Base-by-base conservation (phyloP, 2,888 invertebrate genomes). In the Ectemnius lituratus region DNA sequence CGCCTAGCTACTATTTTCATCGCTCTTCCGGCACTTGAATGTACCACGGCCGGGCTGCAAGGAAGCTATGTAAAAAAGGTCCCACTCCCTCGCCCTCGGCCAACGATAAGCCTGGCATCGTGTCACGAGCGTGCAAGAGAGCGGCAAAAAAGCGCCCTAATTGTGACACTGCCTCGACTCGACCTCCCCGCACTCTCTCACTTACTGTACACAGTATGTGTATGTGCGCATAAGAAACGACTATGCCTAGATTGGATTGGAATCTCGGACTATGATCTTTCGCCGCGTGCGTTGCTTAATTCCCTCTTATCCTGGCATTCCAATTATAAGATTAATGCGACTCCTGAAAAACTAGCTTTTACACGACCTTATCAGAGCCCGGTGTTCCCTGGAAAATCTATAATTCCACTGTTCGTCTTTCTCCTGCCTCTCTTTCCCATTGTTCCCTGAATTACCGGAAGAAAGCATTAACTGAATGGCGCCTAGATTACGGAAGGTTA, bases 1-100 rank as follows among this genome's bases (percentile, higher is more conserved):
- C 58, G 13, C 23, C 47, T 13, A 60, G 11, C 59, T 37, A 52
- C 60, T 73, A 77, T 77, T 78, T 67, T 49, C 67, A 65, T 67
- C 73, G 64, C 37, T 68, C 57, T 78, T 66, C 73, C 73, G 77
- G 20, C 64, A 70, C 69, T 67, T 45, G 66, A 77, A 37, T 69
- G 57, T 47, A 62, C 58, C 66, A 11, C 63, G 49, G 6, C 45
- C 23, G 49, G 23, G 16, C 37, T 20, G 52, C 20, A 62, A 61
- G 56, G 57, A 59, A 70, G 23, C 23, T 37, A 13, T 20, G 52
- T 46, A 52, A 61, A 61, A 67, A 59, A 52, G 8, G 18, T 11
- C 4, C 27, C 45, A 11, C 23, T 46, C 62, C 20, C 16, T 46
- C 20, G 2, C 11, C 6, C 27, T 61, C 61, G 11, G n/a, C 60